Conservation (phyloP, 2,113 vertebrate species). For the Aptenodytes patagonicus region DNA sequence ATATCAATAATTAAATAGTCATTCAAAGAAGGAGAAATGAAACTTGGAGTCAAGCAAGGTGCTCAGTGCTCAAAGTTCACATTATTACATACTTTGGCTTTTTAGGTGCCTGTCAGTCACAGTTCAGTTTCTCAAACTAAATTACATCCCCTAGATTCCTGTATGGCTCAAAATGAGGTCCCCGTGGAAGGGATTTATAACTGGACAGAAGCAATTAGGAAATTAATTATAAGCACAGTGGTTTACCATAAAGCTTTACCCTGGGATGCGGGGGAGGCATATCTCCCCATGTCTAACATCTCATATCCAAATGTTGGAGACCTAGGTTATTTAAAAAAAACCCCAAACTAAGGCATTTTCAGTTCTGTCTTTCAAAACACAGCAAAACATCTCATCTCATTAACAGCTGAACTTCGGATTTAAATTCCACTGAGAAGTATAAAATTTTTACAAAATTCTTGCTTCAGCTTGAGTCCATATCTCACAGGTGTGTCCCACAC, state of each 20-base stretch:
- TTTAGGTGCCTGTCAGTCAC: neutral
- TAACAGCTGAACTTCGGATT: neutral
- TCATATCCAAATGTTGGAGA: neutral
- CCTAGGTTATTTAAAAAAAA: neutral
- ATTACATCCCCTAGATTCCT: neutral
- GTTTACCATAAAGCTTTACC: neutral
- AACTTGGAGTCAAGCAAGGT: neutral
- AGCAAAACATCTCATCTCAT: neutral
- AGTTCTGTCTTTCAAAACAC: neutral
- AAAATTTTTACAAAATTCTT: neutral
- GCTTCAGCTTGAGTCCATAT: neutral
- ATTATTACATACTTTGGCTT: neutral
- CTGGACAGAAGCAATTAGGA: neutral
- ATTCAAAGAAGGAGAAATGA: neutral
- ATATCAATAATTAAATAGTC: neutral
- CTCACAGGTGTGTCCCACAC: neutral
- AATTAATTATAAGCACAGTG: neutral
- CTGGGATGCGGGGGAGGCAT: neutral
- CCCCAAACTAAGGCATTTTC: neutral
- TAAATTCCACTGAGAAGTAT: neutral
- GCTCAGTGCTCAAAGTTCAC: neutral
- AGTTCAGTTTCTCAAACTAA: neutral
- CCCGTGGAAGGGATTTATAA: neutral
- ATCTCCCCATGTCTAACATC: neutral
- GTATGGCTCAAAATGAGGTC: neutral